Evolutionary conservation across 2,113 vertebrate genomes (phyloP).

Genomic region (Cyanocitta stelleri): DNA sequence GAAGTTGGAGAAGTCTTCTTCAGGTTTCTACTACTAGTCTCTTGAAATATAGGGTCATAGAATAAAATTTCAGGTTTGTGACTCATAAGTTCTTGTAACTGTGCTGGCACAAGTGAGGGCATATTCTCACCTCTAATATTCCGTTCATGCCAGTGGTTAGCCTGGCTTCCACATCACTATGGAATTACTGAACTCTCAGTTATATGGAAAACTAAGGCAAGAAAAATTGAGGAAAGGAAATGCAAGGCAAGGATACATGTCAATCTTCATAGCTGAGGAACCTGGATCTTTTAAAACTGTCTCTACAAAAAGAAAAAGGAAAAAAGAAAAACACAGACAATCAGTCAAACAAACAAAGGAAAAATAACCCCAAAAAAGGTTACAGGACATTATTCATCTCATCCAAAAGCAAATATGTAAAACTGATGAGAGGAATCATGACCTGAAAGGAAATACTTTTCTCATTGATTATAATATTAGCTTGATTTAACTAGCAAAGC

Average conservation of each 20-base stretch:
- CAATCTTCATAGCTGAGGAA: background rate
- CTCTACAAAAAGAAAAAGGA: background rate
- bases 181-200: background rate
- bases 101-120: background rate
- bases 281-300: background rate
- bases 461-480: background rate
- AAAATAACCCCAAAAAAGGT: rapidly evolving
- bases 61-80: background rate
- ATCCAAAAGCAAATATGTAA: background rate
- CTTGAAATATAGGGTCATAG: background rate
- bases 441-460: background rate
- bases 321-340: background rate
- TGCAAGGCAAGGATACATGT: background rate
- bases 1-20: background rate
- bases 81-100: background rate
- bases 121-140: background rate
- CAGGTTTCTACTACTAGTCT: background rate
- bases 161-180: background rate
- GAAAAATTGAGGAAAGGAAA: background rate
- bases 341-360: background rate
- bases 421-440: background rate
- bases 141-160: background rate
- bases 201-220: background rate
- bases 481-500: background rate
- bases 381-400: background rate